Conservation (phyloP, 2,888 invertebrate species). For the Miltochrista miniata region DNA sequence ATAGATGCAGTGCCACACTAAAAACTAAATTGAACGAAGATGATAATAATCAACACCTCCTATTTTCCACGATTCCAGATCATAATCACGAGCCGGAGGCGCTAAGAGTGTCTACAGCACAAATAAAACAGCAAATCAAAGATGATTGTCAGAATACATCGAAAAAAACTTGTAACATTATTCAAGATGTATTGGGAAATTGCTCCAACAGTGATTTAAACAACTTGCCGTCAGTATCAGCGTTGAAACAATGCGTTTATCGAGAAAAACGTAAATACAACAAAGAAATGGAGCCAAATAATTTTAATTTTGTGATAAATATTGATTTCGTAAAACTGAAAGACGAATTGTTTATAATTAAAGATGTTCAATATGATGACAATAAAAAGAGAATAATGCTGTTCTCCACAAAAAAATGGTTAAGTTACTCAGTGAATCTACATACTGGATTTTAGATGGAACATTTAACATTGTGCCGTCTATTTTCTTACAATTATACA, state of each 20-base stretch:
- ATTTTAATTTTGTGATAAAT: no score
- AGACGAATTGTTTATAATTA: no score
- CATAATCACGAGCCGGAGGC: not conserved
- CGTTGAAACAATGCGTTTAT: not conserved
- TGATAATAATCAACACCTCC: no score
- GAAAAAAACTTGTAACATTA: not conserved
- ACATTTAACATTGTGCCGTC: not conserved
- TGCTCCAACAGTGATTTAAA: not conserved
- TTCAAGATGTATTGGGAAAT: not conserved
- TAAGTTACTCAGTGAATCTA: not conserved
- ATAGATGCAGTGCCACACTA: constrained; percentile 1
- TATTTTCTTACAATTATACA: not conserved
- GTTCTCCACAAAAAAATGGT: not conserved
- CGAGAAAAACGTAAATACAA: no score
- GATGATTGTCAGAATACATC: no score
- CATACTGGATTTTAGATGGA: not conserved
- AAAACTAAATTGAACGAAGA: not conserved
- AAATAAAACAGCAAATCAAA: no score
- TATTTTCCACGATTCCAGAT: not conserved
- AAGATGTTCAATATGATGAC: not conserved
- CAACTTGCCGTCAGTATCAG: not conserved
- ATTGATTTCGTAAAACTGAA: no score
- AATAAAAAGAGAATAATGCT: not conserved
- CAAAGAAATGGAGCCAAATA: no score
- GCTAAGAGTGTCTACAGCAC: not conserved